These are phyloP conservation scores for Tetramorium alpestre DNA, from an alignment of 1,140 invertebrate species.

Conservation along the genomic window DNA sequence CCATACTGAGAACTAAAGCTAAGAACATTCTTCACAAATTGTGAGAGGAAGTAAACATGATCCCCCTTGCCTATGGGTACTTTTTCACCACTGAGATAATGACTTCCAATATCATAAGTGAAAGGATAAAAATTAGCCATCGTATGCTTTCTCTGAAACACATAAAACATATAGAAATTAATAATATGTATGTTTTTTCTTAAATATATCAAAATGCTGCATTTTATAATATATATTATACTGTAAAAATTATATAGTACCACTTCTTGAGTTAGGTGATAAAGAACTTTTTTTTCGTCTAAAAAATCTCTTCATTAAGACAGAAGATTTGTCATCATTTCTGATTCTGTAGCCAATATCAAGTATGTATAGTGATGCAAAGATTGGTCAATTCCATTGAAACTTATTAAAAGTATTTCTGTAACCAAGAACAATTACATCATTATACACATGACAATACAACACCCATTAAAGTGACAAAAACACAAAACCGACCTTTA, in stretches of 20 bases:
- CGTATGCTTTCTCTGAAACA: background rate
- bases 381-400: background rate
- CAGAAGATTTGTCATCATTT: background rate
- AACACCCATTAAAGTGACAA: no score
- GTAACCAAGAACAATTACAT: background rate
- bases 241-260: no score
- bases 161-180: background rate
- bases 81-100: no score
- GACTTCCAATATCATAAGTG: no score
- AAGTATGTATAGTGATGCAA: background rate
- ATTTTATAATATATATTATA: background rate
- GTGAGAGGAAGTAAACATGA: constrained; percentile 78
- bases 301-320: background rate
- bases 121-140: no score
- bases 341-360: background rate
- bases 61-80: constrained; percentile 59
- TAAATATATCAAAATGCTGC: background rate
- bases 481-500: no score
- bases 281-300: no score
- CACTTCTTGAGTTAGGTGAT: no score
- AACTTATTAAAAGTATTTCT: background rate
- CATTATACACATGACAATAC: background rate
- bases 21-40: constrained; percentile 90
- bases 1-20: constrained; percentile 97
- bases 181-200: background rate